phyloP scores from a whole-genome alignment of 2,888 invertebrate genomes.

The Linnaemya vulpina region DNA sequence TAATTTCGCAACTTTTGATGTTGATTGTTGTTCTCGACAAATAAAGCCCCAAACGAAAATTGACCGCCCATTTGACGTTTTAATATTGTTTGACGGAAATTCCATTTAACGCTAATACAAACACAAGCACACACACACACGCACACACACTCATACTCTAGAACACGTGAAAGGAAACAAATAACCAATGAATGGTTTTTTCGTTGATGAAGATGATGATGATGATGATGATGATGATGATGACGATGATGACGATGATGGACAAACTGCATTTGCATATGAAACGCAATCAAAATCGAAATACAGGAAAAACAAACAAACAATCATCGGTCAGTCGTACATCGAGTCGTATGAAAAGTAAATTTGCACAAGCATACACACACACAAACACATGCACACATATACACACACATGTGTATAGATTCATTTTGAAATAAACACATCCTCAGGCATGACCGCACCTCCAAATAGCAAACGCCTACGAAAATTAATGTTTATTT shows the following conservation, averaged over 20 bases:
- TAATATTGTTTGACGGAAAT: conserved; percentile 67
- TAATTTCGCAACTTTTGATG: conserved; percentile 57
- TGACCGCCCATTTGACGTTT: conserved; percentile 69
- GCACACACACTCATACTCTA: conserved; percentile 9
- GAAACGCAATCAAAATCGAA: conserved; percentile 78
- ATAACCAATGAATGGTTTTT: conserved; percentile 55
- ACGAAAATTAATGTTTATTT: conserved; percentile 57
- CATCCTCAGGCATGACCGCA: conserved; percentile 70
- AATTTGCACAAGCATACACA: conserved; percentile 31
- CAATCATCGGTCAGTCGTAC: conserved; percentile 49
- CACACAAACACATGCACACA: not conserved
- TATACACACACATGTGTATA: conserved; percentile 4
- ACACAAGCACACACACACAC: conserved; percentile 19
- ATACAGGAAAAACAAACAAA: conserved; percentile 75
- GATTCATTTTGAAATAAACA: conserved; percentile 52
- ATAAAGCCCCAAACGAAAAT: conserved; percentile 58
- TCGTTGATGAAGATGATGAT: conserved; percentile 9
- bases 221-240: conserved; percentile 17
- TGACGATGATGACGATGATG: conserved; percentile 24
- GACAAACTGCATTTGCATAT: conserved; percentile 78
- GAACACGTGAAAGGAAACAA: conserved; percentile 45
- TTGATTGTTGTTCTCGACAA: conserved; percentile 48
- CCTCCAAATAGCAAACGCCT: conserved; percentile 70
- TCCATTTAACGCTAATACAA: conserved; percentile 47
- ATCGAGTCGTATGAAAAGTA: conserved; percentile 67